Conservation (phyloP, 2,113 vertebrate genomes). For the rabbit (Oryctolagus cuniculus) region DNA sequence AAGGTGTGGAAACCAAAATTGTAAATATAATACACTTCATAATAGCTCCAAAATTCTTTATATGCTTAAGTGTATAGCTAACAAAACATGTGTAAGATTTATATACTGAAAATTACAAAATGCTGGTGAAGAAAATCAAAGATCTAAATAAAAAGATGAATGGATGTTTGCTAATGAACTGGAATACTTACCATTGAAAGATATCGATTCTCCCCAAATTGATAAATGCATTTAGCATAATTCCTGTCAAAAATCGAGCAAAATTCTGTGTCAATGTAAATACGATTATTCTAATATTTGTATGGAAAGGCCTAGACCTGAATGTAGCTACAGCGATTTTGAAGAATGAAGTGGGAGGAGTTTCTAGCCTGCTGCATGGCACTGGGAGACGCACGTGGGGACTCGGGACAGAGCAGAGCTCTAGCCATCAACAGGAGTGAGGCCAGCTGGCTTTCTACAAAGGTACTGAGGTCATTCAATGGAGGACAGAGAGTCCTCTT, state of each 20-base stretch:
- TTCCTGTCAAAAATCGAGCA: background rate
- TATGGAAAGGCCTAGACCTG: too few relatives aligned
- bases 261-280: background rate
- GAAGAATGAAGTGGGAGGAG: background rate
- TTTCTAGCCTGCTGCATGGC: background rate
- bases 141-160: background rate
- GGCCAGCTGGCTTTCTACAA: background rate
- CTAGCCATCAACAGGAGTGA: accelerated
- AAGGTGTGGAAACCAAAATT: background rate
- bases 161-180: background rate
- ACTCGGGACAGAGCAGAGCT: accelerated
- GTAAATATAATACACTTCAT: background rate
- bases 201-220: background rate
- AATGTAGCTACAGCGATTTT: background rate
- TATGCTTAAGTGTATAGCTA: background rate
- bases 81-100: background rate
- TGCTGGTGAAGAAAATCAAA: background rate
- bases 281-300: background rate
- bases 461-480: background rate
- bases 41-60: background rate
- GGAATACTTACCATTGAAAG: background rate
- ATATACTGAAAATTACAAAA: background rate
- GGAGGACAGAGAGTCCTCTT: too few relatives aligned
- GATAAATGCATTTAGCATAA: background rate
- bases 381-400: too few relatives aligned